Base-by-base conservation (phyloP, 2,797 vertebrate species). In the Lophius americanus region DNA sequence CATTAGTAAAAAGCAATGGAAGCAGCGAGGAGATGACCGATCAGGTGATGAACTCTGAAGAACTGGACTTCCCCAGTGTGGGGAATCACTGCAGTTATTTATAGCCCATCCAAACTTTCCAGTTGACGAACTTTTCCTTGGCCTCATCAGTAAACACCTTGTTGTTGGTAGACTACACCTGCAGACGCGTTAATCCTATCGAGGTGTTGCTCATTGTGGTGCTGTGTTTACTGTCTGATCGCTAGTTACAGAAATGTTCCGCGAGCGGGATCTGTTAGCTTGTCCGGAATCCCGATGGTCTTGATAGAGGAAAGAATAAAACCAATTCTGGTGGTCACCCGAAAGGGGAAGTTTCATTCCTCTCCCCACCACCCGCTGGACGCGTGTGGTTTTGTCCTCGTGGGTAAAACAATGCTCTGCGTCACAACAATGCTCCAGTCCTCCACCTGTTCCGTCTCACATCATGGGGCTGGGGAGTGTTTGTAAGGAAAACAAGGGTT, bases 401-500 rank as follows among this genome's bases (percentile, higher is more conserved):
- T 23, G 23, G 23, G 23, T 23, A 23, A 23, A 23, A 23, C 23
- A 23, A 23, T 23, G 23, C 23, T 23, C 23, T 23, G 23, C 23
- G 23, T 56, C 66, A 64, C 61, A 65, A 87, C 70, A 91, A 82
- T 87, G 54, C 72, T 9, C 65, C 59, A 66, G 55, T 86, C 84
- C 32, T 32, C 86, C 89, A 92, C 89, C 88, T 92, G 91, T 88
- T 75, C 75, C 76, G n/a, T 57, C 65, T 62, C 37, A 11, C 9
- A 23, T 64, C 43, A 57, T 23, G 4, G 43, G 13, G 33, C 55
- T 52, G 39, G 33, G 4, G 37, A 14, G 2, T 33, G 42, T 44
- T 33, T 13, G 41, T 7, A 9, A 8, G 42, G 9, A 44, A 12
- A 44, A 11, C 11, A 10, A 10, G 3, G 43, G 43, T 23, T 23